Evolutionary conservation across 2,888 invertebrate genomes (phyloP), one percentile per base, ranked within the genome.

Genomic region (Sarcophaga variegata): DNA sequence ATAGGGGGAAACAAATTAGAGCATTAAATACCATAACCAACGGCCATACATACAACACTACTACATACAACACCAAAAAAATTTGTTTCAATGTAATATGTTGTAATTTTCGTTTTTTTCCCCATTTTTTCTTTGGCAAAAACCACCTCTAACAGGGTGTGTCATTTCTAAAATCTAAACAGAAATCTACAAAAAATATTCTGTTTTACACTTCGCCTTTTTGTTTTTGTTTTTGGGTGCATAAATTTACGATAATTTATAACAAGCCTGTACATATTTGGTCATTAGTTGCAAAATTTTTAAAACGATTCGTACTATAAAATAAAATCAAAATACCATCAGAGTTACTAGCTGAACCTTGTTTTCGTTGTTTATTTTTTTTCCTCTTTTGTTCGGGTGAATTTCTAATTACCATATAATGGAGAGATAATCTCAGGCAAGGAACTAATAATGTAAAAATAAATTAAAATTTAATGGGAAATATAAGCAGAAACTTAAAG

Each of bases 341-440:
- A 54, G 17, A 54, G 17, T 14, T 54, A 5, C 17, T 54, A 4
- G 54, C 17, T 54, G 17, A 5, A 17, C 17, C 17, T 4, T 54
- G 54, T 54, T 54, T 54, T 54, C 5, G 54, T 8, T 37, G 37
- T 37, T 37, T 37, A 10, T 2, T 37, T 37, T 37, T 10, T 10
- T 8, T 37, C 60, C 22, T 59, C 25, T 45, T 0, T 10, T 49
- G 22, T 69, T 70, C 12, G 10, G 11, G 63, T 12, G 27, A 76
- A 76, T 63, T 47, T 71, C 27, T 71, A 66, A 77, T 83, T 83
- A 83, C 72, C 71, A 71, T 77, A 47, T 27, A 66, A 75, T 69
- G 8, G 2, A 47, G 27, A 47, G 47, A 27, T 72, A 77, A 60
- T 62, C 54, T 2, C 17, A 54, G 12, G 4, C 54, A 54, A 54